phyloP scores from a whole-genome alignment of 2,888 invertebrate species.

The Oligia fasciuncula region DNA sequence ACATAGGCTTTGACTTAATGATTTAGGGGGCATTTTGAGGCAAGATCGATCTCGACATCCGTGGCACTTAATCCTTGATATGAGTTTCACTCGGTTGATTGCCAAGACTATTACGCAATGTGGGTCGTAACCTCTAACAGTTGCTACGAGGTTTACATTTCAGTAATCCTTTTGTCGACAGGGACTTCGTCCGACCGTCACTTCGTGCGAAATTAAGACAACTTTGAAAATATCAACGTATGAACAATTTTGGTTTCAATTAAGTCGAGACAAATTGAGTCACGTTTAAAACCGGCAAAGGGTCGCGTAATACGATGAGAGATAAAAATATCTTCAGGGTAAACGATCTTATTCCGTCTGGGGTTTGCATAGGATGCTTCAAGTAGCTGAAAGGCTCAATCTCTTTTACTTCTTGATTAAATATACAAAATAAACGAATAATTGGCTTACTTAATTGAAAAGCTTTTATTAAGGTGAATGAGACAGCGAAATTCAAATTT shows the following conservation, averaged over 20 bases:
- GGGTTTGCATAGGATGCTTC: conserved; percentile 30
- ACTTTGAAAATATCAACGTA: conserved; percentile 65
- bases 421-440: conserved; percentile 13
- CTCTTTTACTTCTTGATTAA: conserved; percentile 38
- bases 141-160: conserved; percentile 70
- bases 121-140: conserved; percentile 66
- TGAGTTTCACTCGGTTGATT: conserved; percentile 78
- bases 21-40: conserved; percentile 68
- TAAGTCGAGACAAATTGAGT: conserved; percentile 61
- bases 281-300: conserved; percentile 55
- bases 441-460: conserved; percentile 1
- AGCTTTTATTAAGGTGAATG: not conserved
- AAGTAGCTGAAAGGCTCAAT: conserved; percentile 42
- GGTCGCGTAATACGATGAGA: conserved; percentile 54
- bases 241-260: conserved; percentile 65
- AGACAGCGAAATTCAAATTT: too few relatives aligned
- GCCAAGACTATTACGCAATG: conserved; percentile 67
- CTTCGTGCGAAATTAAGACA: conserved; percentile 61
- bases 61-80: conserved; percentile 77
- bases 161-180: conserved; percentile 76
- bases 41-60: conserved; percentile 69
- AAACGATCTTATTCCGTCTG: conserved; percentile 59
- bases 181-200: conserved; percentile 57
- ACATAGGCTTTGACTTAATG: conserved; percentile 68
- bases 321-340: conserved; percentile 59